These are phyloP conservation scores for Chiloscyllium plagiosum DNA, from an alignment of 2,113 vertebrate species.

Conservation along the genomic window DNA sequence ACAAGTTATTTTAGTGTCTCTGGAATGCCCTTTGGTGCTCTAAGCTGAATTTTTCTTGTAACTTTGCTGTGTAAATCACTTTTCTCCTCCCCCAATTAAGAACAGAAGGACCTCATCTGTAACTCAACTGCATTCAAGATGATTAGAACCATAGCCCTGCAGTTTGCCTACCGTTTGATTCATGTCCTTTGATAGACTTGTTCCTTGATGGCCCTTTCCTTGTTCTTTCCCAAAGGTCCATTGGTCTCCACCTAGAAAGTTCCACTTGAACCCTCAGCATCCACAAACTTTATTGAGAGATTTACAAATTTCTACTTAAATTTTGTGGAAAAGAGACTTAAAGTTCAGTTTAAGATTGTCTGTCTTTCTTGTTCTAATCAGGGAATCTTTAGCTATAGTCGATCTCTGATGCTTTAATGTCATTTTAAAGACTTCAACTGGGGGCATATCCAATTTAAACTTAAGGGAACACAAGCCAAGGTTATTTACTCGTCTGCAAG, in stretches of 20 bases:
- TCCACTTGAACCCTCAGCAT: background rate
- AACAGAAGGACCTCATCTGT: background rate
- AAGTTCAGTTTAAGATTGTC: too few relatives aligned
- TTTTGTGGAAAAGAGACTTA: background rate
- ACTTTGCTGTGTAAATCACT: background rate
- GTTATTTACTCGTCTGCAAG: background rate
- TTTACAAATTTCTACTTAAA: background rate
- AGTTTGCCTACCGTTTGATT: background rate
- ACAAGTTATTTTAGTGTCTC: background rate
- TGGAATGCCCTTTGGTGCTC: background rate
- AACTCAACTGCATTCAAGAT: background rate
- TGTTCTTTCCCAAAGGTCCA: background rate
- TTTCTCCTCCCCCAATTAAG: background rate
- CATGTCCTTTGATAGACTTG: background rate
- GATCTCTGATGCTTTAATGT: too few relatives aligned
- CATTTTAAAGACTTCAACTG: background rate
- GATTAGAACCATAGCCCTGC: background rate
- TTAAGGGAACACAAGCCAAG: too few relatives aligned
- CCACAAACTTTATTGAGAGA: background rate
- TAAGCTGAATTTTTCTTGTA: background rate
- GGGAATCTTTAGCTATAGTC: too few relatives aligned
- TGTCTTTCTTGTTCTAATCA: background rate
- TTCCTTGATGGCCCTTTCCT: background rate
- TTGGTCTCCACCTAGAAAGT: background rate
- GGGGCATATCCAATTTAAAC: too few relatives aligned